Evolutionary conservation across 2,113 vertebrate species (phyloP).

Genomic region (Otis tarda): DNA sequence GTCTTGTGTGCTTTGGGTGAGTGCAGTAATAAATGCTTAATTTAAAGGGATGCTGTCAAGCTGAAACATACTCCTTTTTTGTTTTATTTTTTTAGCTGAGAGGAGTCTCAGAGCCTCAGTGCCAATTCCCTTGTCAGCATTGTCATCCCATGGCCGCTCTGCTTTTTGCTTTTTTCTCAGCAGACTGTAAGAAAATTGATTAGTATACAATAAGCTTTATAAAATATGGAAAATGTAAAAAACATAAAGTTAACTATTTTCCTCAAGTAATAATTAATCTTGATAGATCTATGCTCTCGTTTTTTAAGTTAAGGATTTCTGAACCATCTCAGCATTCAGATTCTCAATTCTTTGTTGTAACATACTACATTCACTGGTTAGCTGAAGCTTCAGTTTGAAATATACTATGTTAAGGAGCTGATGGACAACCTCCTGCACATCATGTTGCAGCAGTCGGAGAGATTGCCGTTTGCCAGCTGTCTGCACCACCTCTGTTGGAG

Average conservation of each 20-base stretch:
- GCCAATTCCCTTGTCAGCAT: background rate
- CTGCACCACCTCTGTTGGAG: background rate
- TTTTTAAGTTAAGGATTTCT: background rate
- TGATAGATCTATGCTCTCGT: background rate
- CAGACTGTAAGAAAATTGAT: background rate
- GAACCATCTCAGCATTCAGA: background rate
- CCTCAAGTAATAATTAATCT: background rate
- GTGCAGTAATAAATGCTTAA: background rate
- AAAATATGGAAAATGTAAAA: background rate
- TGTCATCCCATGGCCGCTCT: background rate
- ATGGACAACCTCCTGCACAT: background rate
- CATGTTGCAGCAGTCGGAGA: background rate
- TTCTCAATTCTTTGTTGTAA: accelerated
- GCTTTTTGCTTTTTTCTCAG: background rate
- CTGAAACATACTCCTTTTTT: background rate
- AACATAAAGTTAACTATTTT: background rate
- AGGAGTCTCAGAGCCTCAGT: background rate
- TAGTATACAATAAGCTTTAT: background rate
- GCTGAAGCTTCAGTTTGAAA: background rate
- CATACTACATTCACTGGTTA: background rate
- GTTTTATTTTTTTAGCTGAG: background rate
- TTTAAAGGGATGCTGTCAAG: background rate
- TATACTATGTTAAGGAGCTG: background rate
- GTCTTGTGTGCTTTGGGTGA: background rate
- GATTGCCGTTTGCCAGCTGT: background rate